Base-by-base conservation (phyloP, 2,888 invertebrate genomes). In the Melieria picta region DNA sequence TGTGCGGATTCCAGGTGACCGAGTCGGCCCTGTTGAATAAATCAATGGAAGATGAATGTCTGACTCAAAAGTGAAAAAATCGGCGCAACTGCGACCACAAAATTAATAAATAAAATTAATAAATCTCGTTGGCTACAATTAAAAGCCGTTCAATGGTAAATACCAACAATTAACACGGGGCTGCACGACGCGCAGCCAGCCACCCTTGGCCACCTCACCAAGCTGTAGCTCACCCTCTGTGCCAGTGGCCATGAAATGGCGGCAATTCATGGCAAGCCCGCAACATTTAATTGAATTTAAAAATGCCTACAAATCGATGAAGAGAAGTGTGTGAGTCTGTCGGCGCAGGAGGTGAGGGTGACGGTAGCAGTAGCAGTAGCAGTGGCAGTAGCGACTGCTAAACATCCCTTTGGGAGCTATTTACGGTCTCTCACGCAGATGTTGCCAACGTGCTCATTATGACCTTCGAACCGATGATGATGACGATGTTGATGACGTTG, bases 1-100 rank as follows among this genome's bases (percentile, higher is more conserved):
- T 99, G 88, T 99, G 99, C 13, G 99, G 99, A 89, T 99, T 99
- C 99, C 99, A 99, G 61, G 98, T 98, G 76, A 99, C 94, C 7
- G 98, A 98, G 86, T 97, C 93, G 73, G 96, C 96, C 83, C 97
- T 97, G 46, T 77, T 71, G 65, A 69, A 68, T 61, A 72, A 67
- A 63, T 65, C 65, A 71, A 68, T 72, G 66, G 11, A 46, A 2
- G 30, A 30, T 30, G 30, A 30, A 30, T 30, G 30, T 30, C 30
- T 30, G 30, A 30, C 30, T 30, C 3, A 30, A 64, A 56, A 56
- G 58, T 65, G 46, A 50, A 55, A 61, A 55, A 73, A 72, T 71
- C 66, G 68, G 61, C 42, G 56, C 67, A 67, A 67, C 65, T 64
- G 61, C 55, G 61, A 72, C 48, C 42, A 52, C 9, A 63, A 60